phyloP scores from a whole-genome alignment of 2,113 vertebrate genomes.

The Barbus barbus region DNA sequence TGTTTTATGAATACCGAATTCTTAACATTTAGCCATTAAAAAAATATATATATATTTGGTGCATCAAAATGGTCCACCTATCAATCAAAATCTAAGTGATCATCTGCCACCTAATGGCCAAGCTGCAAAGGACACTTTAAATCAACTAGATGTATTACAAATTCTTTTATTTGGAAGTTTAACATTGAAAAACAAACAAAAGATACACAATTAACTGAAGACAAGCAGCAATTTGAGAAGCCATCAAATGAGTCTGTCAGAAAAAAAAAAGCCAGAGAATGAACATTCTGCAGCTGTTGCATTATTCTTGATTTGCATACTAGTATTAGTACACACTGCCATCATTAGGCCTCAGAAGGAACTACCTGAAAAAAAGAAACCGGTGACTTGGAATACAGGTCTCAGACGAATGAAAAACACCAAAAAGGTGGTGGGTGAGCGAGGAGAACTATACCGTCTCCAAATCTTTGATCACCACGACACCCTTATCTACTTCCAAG shows the following conservation, averaged over 20 bases:
- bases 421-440: background rate
- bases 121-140: background rate
- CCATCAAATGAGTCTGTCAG: background rate
- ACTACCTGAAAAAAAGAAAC: slow-evolving; percentile 40
- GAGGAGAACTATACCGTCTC: slow-evolving; percentile 50
- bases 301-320: background rate
- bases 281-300: background rate
- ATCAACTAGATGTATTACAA: background rate
- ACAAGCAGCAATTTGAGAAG: background rate
- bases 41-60: no score
- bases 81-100: background rate
- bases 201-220: background rate
- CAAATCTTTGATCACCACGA: slow-evolving; percentile 64
- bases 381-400: background rate
- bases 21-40: no score
- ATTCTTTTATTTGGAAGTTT: slow-evolving; percentile 35
- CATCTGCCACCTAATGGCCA: slow-evolving; percentile 12
- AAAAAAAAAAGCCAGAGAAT: slow-evolving; percentile 1
- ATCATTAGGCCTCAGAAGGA: slow-evolving; percentile 41
- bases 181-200: slow-evolving; percentile 11
- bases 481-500: slow-evolving; percentile 69
- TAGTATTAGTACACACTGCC: background rate
- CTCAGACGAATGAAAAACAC: background rate
- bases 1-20: no score
- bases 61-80: background rate